A percentile compares a stretch with the other conserved stretches of the same genome.
phyloP scores from a whole-genome alignment of 2,888 invertebrate species.

The Arrhopalites spinosus region DNA sequence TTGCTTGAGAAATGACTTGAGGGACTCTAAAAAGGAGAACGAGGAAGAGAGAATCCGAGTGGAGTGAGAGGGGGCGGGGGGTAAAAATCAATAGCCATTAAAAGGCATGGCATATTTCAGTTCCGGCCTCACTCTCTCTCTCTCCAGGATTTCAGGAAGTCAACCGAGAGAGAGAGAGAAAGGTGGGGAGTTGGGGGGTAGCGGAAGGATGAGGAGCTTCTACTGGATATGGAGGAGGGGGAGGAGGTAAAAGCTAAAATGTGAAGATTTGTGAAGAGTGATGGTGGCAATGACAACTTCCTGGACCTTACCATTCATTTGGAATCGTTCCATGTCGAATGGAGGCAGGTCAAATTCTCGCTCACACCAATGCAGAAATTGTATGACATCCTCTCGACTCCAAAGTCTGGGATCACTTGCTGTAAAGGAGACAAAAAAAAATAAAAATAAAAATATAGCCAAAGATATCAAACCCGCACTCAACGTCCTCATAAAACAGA shows the following conservation, averaged over 20 bases:
- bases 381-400: conserved; percentile 85
- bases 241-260: conserved; percentile 13
- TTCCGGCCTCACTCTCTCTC: conserved; percentile 11
- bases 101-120: conserved; percentile 32
- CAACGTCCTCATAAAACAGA: conserved; percentile 31
- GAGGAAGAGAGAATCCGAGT: conserved; percentile 2
- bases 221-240: background rate
- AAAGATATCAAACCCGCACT: conserved; percentile 1
- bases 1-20: conserved; percentile 14
- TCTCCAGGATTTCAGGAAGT: conserved; percentile 12
- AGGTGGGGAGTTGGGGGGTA: conserved; percentile 8
- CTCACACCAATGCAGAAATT: conserved; percentile 89
- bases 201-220: conserved; percentile 1
- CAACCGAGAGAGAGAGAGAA: conserved; percentile 10
- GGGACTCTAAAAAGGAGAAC: background rate
- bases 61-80: conserved; percentile 1
- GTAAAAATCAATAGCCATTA: conserved; percentile 36
- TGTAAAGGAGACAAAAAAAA: conserved; percentile 55
- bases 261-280: conserved; percentile 24
- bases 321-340: conserved; percentile 90
- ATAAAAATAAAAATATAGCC: background rate
- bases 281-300: conserved; percentile 35
- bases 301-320: conserved; percentile 81
- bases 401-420: conserved; percentile 87
- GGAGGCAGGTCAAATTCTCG: conserved; percentile 88